A percentile compares a stretch with the other conserved stretches of the same genome.
Conservation (phyloP, 2,113 vertebrate species). For the Thalassarche chlororhynchos region DNA sequence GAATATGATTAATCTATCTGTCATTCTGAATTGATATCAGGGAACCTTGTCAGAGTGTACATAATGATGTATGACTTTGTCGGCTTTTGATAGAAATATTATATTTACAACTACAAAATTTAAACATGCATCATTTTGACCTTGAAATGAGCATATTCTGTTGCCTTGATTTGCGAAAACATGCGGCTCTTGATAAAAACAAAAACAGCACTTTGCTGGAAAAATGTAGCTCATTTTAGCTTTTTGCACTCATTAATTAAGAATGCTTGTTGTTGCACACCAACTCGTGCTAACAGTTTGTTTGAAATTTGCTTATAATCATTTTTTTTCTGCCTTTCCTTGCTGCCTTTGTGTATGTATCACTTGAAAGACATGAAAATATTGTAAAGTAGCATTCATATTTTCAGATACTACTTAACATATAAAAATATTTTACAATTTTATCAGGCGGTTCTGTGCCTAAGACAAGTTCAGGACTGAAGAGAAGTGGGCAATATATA, state of each 20-base stretch:
- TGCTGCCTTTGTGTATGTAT: not conserved
- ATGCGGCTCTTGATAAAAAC: not conserved
- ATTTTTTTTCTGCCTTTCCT: not conserved
- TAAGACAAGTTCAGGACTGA: not conserved
- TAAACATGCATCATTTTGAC: constrained; percentile 29
- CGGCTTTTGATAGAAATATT: constrained; percentile 12
- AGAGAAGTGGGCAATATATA: not conserved
- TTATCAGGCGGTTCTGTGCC: not conserved
- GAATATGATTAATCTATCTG: constrained; percentile 49
- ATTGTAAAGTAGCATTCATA: not conserved
- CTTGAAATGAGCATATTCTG: constrained; percentile 20
- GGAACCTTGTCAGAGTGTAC: not conserved
- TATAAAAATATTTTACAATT: not conserved
- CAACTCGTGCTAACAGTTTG: not conserved
- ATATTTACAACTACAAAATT: constrained; percentile 46
- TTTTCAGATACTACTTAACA: not conserved
- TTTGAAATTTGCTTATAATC: not conserved
- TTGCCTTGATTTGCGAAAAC: not conserved
- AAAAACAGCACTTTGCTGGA: not conserved
- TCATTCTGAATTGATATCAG: constrained; percentile 41
- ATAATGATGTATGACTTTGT: constrained; percentile 32
- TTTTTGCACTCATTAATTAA: not conserved
- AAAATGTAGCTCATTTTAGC: not conserved
- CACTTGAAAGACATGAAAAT: not conserved
- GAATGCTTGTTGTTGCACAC: not conserved